Conservation (phyloP, 2,113 vertebrate genomes). For the Murina feae region DNA sequence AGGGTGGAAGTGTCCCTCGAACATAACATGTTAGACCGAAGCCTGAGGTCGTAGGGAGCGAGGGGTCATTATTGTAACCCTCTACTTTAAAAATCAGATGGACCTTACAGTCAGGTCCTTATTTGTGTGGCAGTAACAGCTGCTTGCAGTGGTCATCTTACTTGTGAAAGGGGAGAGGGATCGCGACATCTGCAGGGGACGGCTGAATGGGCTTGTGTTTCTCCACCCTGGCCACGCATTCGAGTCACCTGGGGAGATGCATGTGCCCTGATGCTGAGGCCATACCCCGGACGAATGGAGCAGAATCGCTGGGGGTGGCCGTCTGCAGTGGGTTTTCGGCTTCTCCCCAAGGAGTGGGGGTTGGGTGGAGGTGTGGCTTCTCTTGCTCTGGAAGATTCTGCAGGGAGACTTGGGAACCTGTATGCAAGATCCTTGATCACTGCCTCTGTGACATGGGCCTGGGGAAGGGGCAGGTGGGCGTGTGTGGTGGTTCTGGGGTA, state of each 20-base stretch:
- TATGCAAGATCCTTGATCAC: not conserved
- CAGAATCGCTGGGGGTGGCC: not conserved
- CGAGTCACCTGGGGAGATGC: not conserved
- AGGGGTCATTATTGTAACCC: not conserved
- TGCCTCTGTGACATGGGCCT: not conserved
- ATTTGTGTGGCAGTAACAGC: not conserved
- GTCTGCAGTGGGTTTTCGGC: not conserved
- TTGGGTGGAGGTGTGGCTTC: not conserved
- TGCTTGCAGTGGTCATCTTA: not conserved
- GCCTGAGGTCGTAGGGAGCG: not conserved
- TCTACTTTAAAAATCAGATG: not conserved
- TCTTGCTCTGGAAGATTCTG: not conserved
- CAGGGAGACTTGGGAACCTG: not conserved
- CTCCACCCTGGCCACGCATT: not conserved
- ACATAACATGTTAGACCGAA: not conserved
- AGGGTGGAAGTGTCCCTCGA: not conserved
- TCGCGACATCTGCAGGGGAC: accelerated
- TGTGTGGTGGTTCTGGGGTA: not conserved
- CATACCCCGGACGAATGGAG: not conserved
- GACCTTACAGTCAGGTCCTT: not conserved
- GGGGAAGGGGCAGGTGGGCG: accelerated
- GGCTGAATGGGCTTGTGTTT: not conserved
- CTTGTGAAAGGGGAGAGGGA: not conserved
- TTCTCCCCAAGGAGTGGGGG: not conserved
- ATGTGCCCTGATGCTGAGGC: not conserved